These are phyloP conservation scores for Rhopalosiphum padi DNA, from an alignment of 1,140 invertebrate species.

Conservation along the genomic window DNA sequence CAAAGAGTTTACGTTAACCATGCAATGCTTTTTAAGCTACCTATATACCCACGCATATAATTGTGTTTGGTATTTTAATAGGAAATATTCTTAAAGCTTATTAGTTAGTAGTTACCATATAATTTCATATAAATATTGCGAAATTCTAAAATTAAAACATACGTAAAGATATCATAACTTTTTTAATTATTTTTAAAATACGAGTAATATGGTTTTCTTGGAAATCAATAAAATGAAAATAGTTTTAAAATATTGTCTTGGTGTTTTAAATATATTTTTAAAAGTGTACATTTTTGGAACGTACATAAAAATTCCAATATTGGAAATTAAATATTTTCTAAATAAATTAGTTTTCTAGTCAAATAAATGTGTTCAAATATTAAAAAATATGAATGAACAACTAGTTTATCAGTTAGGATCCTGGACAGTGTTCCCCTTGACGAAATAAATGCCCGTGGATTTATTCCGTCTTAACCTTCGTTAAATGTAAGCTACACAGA, in stretches of 20 bases:
- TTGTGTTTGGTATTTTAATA: background rate
- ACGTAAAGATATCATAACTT: background rate
- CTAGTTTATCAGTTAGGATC: no score
- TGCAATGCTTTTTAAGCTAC: background rate
- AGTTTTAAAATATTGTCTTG: background rate
- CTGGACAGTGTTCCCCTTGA: no score
- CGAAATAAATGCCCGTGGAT: no score
- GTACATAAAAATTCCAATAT: background rate
- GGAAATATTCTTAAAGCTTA: background rate
- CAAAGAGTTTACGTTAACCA: background rate
- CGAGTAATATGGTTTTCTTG: background rate
- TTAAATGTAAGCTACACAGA: no score
- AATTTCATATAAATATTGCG: background rate
- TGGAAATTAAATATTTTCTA: background rate
- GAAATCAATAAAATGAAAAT: background rate
- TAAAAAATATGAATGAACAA: background rate
- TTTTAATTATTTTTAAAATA: background rate
- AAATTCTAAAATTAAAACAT: background rate
- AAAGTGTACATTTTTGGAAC: background rate
- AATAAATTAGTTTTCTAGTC: background rate
- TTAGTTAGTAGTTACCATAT: background rate
- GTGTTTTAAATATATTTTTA: background rate
- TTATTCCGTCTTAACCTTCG: no score
- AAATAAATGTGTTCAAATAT: background rate
- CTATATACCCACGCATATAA: background rate